Evolutionary conservation across 37 sponge, comb jelly and placozoan genomes (phyloP).

Genomic region (Lycopodina hypogea): DNA sequence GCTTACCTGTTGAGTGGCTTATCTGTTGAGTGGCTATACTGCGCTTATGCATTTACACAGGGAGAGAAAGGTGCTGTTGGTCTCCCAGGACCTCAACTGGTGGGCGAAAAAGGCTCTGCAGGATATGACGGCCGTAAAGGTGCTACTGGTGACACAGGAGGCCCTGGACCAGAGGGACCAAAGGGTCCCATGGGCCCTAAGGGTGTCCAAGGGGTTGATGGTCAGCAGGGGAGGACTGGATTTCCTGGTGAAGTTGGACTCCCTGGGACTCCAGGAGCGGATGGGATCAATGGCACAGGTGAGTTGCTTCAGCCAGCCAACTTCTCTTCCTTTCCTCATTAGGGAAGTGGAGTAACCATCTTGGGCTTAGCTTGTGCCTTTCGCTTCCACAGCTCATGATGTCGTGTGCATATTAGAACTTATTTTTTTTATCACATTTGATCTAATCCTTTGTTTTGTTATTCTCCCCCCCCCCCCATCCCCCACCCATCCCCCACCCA

Average conservation of each 20-base stretch:
- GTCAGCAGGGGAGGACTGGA: neutral
- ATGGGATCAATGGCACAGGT: neutral
- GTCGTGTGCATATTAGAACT: too few relatives aligned
- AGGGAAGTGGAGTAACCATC: too few relatives aligned
- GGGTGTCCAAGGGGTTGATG: slow-evolving; percentile 2
- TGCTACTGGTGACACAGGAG: neutral
- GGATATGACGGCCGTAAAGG: neutral
- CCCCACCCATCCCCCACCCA: neutral
- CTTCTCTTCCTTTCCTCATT: too few relatives aligned
- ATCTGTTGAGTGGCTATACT: too few relatives aligned
- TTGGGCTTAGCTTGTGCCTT: too few relatives aligned
- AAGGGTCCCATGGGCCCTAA: neutral
- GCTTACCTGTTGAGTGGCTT: too few relatives aligned
- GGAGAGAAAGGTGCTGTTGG: neutral
- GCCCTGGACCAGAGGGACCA: neutral
- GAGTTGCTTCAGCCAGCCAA: neutral
- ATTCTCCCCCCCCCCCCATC: neutral
- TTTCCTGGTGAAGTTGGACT: neutral
- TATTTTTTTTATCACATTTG: too few relatives aligned
- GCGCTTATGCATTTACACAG: too few relatives aligned
- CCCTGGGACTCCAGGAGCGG: neutral
- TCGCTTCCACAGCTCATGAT: too few relatives aligned
- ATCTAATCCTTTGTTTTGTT: neutral
- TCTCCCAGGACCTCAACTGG: neutral
- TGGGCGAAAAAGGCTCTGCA: neutral